Evolutionary conservation across 1,140 invertebrate genomes (phyloP).

Genomic region (Drosophila lini): DNA sequence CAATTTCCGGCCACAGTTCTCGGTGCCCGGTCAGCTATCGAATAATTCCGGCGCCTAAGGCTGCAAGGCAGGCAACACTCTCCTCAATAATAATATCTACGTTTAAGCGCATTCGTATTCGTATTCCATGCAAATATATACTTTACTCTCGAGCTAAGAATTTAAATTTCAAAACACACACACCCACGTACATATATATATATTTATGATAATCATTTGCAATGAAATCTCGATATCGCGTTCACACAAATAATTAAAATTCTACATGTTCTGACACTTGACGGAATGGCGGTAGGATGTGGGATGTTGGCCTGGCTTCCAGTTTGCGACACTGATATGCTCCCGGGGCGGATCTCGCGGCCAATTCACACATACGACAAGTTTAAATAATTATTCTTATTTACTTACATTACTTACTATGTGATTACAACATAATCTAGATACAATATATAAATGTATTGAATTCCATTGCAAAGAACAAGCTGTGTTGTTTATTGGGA

Average conservation of each 20-base stretch:
- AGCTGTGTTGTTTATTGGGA: conserved; percentile 5
- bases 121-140: conserved; percentile 75
- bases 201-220: conserved; percentile 78
- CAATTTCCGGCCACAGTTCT: conserved; percentile 95
- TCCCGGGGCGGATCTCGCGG: conserved; percentile 16
- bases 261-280: conserved; percentile 34
- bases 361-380: conserved; percentile 30
- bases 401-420: conserved; percentile 67
- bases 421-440: conserved; percentile 65
- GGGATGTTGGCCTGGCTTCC: neutral
- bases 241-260: conserved; percentile 52
- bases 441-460: conserved; percentile 74
- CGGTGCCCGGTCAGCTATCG: conserved; percentile 90
- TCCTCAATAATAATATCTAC: conserved; percentile 46
- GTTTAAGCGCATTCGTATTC: conserved; percentile 68
- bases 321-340: conserved; percentile 1
- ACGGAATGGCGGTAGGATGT: conserved; percentile 20
- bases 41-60: conserved; percentile 66
- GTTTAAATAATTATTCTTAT: conserved; percentile 48
- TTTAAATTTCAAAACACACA: conserved; percentile 48
- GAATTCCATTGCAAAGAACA: conserved; percentile 72
- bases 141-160: conserved; percentile 74
- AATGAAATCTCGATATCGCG: conserved; percentile 62
- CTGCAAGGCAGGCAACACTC: neutral
- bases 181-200: conserved; percentile 46